A percentile compares a stretch with the other conserved stretches of the same genome.
Evolutionary conservation across 2,797 vertebrate genomes (phyloP).

Genomic region (Sebastes steindachneri): DNA sequence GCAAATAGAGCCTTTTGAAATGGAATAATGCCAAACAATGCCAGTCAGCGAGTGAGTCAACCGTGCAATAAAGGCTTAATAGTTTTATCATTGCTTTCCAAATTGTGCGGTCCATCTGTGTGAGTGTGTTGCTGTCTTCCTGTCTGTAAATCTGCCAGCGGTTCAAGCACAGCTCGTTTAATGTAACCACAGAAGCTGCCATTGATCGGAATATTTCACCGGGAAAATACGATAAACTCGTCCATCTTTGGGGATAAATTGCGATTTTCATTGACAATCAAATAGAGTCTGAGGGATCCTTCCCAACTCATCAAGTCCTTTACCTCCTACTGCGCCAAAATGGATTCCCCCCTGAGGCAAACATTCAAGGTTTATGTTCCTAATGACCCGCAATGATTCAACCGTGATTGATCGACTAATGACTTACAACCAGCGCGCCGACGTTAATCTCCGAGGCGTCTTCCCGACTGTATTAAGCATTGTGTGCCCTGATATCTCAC

Average conservation of each 20-base stretch:
- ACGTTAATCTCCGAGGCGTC: constrained; percentile 25
- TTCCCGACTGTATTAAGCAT: constrained; percentile 13
- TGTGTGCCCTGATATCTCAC: not conserved
- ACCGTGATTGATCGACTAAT: constrained; percentile 67
- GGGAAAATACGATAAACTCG: constrained; percentile 1
- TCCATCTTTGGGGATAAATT: constrained; percentile 23
- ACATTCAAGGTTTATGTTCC: constrained; percentile 48
- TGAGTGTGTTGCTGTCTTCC: not conserved
- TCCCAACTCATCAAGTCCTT: constrained; percentile 24
- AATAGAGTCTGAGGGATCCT: not conserved
- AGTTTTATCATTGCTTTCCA: constrained; percentile 44
- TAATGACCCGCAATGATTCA: constrained; percentile 70
- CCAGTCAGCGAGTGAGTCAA: constrained; percentile 36
- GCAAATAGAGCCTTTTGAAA: constrained; percentile 53
- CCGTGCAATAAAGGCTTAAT: constrained; percentile 43
- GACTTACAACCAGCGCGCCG: constrained; percentile 13
- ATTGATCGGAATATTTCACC: not conserved
- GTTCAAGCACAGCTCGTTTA: constrained; percentile 8
- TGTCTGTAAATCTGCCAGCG: constrained; percentile 28
- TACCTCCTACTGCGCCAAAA: constrained; percentile 43
- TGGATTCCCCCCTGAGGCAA: constrained; percentile 45
- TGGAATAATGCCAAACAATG: constrained; percentile 59
- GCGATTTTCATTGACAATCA: constrained; percentile 23
- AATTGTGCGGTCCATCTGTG: constrained; percentile 20
- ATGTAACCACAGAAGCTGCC: constrained; percentile 1